Evolutionary conservation across 2,113 vertebrate genomes (phyloP).

Genomic region (Pelobates fuscus): DNA sequence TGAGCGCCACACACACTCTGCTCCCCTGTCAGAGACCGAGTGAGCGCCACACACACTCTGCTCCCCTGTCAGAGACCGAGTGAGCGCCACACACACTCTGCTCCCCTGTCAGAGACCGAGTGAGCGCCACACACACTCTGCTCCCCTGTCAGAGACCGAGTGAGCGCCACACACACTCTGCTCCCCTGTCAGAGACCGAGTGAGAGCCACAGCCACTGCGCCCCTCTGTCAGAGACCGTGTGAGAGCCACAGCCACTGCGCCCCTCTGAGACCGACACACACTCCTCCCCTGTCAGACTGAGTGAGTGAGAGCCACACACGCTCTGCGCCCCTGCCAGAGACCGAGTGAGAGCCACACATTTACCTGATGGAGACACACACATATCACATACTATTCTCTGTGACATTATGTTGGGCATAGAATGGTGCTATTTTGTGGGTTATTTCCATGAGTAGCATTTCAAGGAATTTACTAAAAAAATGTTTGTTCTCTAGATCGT

Average conservation of each 20-base stretch:
- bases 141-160: too few species aligned
- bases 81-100: constrained; percentile 60
- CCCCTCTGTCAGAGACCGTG: not conserved
- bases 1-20: too few species aligned
- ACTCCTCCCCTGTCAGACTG: not conserved
- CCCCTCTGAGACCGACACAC: not conserved
- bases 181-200: too few species aligned
- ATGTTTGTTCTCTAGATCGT: constrained; percentile 67
- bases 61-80: constrained; percentile 62
- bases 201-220: not conserved
- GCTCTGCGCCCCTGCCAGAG: constrained; percentile 36
- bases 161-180: too few species aligned
- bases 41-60: not conserved
- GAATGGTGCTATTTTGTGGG: too few species aligned
- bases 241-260: not conserved
- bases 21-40: not conserved
- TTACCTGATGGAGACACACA: too few species aligned
- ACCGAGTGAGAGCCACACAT: too few species aligned
- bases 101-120: not conserved
- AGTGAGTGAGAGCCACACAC: not conserved
- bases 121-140: not conserved
- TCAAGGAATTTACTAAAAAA: too few species aligned
- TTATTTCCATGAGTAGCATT: too few species aligned
- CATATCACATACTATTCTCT: too few species aligned
- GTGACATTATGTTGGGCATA: too few species aligned